phyloP scores from a whole-genome alignment of 2,888 invertebrate genomes.

The Protula sp. region DNA sequence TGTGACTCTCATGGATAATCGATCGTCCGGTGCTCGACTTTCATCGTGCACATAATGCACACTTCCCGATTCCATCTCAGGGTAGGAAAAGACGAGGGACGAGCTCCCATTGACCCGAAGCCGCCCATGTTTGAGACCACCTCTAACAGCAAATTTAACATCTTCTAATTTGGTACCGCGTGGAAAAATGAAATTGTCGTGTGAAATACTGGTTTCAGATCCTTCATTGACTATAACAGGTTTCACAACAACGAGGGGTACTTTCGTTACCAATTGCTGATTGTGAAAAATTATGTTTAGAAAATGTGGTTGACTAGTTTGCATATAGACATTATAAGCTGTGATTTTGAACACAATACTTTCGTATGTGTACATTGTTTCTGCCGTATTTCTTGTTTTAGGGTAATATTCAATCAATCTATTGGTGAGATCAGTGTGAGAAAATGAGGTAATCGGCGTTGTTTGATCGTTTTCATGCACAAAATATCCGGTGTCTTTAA shows the following conservation, averaged over 20 bases:
- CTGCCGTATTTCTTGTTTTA: no score
- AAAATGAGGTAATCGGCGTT: slow-evolving; percentile 43
- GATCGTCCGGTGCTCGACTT: slow-evolving; percentile 43
- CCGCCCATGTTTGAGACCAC: slow-evolving; percentile 44
- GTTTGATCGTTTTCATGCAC: slow-evolving; percentile 48
- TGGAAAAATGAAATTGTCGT: slow-evolving; percentile 41
- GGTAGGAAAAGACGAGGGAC: slow-evolving; percentile 38
- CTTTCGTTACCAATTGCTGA: slow-evolving; percentile 37
- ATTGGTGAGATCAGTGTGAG: slow-evolving; percentile 47
- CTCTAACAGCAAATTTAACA: slow-evolving; percentile 39
- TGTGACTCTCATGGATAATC: slow-evolving; percentile 43
- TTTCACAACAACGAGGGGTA: slow-evolving; percentile 44
- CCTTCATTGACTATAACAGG: slow-evolving; percentile 49
- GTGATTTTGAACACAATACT: neutral
- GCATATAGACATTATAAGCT: neutral
- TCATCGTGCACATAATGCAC: slow-evolving; percentile 48
- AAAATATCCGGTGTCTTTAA: slow-evolving; percentile 36
- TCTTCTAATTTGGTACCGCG: slow-evolving; percentile 46
- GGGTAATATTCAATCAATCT: slow-evolving; percentile 43
- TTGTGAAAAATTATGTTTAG: slow-evolving; percentile 45
- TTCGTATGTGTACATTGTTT: no score
- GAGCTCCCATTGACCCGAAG: slow-evolving; percentile 38
- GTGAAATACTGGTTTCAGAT: slow-evolving; percentile 39
- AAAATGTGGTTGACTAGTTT: slow-evolving; percentile 34
- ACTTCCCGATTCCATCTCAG: slow-evolving; percentile 35